Evolutionary conservation across 2,888 invertebrate genomes (phyloP), one percentile per base, ranked within the genome.

Genomic region (Tenthredo scrophulariae): DNA sequence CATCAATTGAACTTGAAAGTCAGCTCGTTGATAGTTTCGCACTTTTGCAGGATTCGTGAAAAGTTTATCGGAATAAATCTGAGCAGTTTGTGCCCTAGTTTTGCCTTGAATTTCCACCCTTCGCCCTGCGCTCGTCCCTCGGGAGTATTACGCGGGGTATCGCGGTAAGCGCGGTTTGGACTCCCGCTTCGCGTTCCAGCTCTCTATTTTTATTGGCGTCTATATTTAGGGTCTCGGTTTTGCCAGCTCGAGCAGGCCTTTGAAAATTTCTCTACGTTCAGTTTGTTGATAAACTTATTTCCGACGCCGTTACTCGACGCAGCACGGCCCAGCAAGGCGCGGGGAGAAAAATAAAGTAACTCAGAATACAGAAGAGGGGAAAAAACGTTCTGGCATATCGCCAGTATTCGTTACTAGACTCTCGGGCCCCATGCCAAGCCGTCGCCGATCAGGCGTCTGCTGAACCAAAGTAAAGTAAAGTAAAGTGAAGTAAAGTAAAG

Each of bases 211-310:
- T 83, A 83, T 83, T 83, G 43, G 43, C 65, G 4, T 62, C 83
- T 83, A 83, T 83, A 67, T 67, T n/a, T 83, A 70, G 83, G 83
- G 67, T 9, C 26, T 40, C 43, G 43, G 67, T 83, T 70, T 83
- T 46, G 65, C 83, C 83, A 67, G 65, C 70, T 40, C 50, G 54
- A 46, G 26, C 62, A 29, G 70, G 83, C 46, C 83, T 70, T 65
- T 70, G 83, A 83, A 86, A 87, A 88, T 88, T 89, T 88, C 87
- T 86, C 72, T 54, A 80, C 77, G 58, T 70, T 29, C 65, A 70
- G 88, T 90, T 89, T 90, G 89, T 89, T 89, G 89, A 89, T 90
- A 89, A 89, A 90, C 90, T 89, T 88, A 88, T 88, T 89, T 89
- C 87, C 72, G 86, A 87, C 86, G 85, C 67, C 46, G 70, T 46